Percentiles rank a stretch among this genome's conserved stretches.
These are phyloP conservation scores for Caloenas nicobarica DNA, from an alignment of 2,113 vertebrate species.

Conservation along the genomic window DNA sequence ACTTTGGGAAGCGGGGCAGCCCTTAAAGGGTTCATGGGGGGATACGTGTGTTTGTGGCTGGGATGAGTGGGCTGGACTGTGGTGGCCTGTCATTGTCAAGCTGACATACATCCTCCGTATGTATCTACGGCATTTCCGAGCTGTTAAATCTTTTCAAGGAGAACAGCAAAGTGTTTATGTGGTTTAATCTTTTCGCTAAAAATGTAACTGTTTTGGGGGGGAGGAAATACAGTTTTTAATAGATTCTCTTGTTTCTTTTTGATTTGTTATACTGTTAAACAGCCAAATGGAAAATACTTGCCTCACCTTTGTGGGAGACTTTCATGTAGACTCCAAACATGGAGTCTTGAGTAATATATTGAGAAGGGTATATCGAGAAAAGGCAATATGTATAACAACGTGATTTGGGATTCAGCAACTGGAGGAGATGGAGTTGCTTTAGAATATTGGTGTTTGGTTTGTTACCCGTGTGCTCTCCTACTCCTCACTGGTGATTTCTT, in stretches of 20 bases:
- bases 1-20: not conserved
- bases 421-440: not conserved
- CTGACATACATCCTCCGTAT: not conserved
- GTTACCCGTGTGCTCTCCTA: not conserved
- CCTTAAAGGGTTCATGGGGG: not conserved
- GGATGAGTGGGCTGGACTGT: not conserved
- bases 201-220: conserved; percentile 16
- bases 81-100: not conserved
- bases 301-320: not conserved
- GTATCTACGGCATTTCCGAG: not conserved
- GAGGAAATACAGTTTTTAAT: conserved; percentile 60
- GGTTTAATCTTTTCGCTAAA: conserved; percentile 48
- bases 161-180: conserved; percentile 37
- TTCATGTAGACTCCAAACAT: not conserved
- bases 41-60: not conserved
- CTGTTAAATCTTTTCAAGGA: conserved; percentile 26
- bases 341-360: not conserved
- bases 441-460: not conserved
- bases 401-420: not conserved
- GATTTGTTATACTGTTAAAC: not conserved
- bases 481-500: not conserved
- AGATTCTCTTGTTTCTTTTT: conserved; percentile 13
- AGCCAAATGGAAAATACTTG: not conserved
- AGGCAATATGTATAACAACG: not conserved
- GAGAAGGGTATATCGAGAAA: not conserved